Percentiles rank a stretch among this genome's conserved stretches.
Conservation (phyloP, 2,797 vertebrate genomes). For the Pseudochaenichthys georgianus region DNA sequence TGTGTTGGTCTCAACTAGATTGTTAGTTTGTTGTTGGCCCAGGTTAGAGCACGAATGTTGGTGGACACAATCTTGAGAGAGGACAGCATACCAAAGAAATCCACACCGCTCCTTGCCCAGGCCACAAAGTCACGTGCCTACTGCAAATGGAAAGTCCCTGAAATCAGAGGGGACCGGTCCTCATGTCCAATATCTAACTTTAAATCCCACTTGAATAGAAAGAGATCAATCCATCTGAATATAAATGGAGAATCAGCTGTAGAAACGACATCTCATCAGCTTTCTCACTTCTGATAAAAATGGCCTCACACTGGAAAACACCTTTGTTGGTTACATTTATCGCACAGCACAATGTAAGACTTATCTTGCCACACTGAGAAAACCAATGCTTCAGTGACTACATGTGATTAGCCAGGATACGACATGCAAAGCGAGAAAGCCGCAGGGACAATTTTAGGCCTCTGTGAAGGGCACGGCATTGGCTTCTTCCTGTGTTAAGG, state of each 20-base stretch:
- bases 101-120: constrained; percentile 68
- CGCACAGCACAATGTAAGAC: background rate
- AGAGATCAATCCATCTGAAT: constrained; percentile 3
- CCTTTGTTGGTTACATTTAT: background rate
- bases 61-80: constrained; percentile 55
- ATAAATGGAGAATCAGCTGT: background rate
- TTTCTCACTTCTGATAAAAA: background rate
- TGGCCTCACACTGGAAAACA: background rate
- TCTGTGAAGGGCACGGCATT: constrained; percentile 56
- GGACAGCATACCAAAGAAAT: constrained; percentile 79
- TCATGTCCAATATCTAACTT: constrained; percentile 42
- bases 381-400: background rate
- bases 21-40: constrained; percentile 36
- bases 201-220: constrained; percentile 27
- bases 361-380: background rate
- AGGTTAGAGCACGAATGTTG: constrained; percentile 19
- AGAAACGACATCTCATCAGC: background rate
- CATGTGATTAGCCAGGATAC: constrained; percentile 28
- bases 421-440: constrained; percentile 26
- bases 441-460: constrained; percentile 33
- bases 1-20: constrained; percentile 5
- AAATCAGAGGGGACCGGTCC: constrained; percentile 73
- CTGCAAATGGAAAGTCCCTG: constrained; percentile 83
- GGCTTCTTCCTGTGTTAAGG: constrained; percentile 70
- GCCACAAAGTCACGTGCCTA: constrained; percentile 57